Conservation (phyloP, 2,113 vertebrate genomes). For the Dipodomys stephensi region DNA sequence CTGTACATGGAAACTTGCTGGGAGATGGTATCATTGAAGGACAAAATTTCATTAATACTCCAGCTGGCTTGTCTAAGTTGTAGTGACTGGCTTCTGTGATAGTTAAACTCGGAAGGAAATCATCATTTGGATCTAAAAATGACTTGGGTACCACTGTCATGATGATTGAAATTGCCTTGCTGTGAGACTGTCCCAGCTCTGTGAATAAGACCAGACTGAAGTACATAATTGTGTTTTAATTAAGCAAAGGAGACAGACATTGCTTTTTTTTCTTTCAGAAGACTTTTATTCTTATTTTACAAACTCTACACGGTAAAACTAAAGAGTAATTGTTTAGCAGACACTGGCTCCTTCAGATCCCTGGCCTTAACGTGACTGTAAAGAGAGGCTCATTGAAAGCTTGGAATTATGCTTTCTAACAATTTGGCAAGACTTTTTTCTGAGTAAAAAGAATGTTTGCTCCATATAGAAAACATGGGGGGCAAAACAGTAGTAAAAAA, state of each 20-base stretch:
- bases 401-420: not conserved
- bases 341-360: not conserved
- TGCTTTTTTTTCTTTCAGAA: conserved; percentile 2
- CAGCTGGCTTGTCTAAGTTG: not conserved
- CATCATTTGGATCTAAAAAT: not conserved
- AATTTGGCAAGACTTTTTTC: not conserved
- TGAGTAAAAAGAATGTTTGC: not conserved
- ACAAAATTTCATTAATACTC: not conserved
- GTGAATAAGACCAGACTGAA: not conserved
- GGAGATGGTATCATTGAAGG: not conserved
- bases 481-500: not conserved
- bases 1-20: not conserved
- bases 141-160: not conserved
- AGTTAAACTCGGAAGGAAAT: not conserved
- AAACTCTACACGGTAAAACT: not conserved
- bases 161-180: not conserved
- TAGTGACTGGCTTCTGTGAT: not conserved
- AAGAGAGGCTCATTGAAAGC: not conserved
- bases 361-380: not conserved
- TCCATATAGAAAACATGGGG: not conserved
- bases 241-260: not conserved
- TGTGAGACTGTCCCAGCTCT: not conserved
- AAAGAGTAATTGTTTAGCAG: not conserved
- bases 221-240: conserved; percentile 1
- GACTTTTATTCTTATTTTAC: not conserved